Percentiles rank a stretch among this genome's conserved stretches.
phyloP scores from a whole-genome alignment of 1,140 invertebrate genomes.

The Papilio helenus region DNA sequence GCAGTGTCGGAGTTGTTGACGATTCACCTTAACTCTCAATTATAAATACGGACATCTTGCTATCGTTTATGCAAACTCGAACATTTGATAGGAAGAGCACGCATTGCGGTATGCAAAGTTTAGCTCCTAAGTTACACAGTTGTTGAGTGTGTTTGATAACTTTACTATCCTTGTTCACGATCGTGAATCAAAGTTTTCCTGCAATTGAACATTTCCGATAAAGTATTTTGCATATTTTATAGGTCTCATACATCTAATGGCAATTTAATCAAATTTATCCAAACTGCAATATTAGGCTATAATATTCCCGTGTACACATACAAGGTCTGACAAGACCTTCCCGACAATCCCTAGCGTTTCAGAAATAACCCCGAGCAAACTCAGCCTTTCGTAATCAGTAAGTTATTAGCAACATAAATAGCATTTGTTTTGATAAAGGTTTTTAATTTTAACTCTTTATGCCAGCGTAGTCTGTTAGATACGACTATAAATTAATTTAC shows the following conservation, averaged over 20 bases:
- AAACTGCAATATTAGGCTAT: too few relatives aligned
- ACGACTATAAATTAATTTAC: background rate
- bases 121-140: conserved; percentile 16
- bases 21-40: too few relatives aligned
- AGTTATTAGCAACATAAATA: too few relatives aligned
- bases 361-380: too few relatives aligned
- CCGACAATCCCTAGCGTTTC: too few relatives aligned
- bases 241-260: background rate
- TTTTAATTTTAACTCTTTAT: background rate
- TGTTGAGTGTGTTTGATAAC: conserved; percentile 12
- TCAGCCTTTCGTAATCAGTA: too few relatives aligned
- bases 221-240: background rate
- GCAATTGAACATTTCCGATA: background rate
- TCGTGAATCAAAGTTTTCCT: background rate
- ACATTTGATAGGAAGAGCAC: background rate
- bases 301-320: too few relatives aligned
- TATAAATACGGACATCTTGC: background rate
- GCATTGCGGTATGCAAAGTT: conserved; percentile 3
- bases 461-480: background rate
- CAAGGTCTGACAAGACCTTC: too few relatives aligned
- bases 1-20: too few relatives aligned
- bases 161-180: background rate
- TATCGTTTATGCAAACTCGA: background rate
- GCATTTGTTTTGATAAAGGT: background rate
- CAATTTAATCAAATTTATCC: background rate